These are phyloP conservation scores for Luidia sarsii DNA, from an alignment of 53 echinoderm and acorn worm species.

Conservation along the genomic window DNA sequence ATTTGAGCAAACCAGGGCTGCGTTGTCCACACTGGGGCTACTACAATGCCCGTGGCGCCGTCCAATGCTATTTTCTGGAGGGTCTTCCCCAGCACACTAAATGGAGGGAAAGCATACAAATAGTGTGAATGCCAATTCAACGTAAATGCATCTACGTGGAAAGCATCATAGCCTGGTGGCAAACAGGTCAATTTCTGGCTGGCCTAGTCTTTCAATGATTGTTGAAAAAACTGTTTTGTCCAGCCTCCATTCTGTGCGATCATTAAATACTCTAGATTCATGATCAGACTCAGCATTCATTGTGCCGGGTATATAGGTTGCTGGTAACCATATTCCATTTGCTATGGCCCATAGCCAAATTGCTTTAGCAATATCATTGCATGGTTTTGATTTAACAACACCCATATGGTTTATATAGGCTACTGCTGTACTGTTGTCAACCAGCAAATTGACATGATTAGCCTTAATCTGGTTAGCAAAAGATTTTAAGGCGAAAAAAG, in stretches of 20 bases:
- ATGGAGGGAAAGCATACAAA: conserved; percentile 47
- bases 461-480: no score
- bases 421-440: conserved; percentile 35
- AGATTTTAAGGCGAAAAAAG: conserved; percentile 3
- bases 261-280: conserved; percentile 46
- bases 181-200: conserved; percentile 40
- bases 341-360: conserved; percentile 13
- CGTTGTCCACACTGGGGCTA: conserved; percentile 39
- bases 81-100: conserved; percentile 15
- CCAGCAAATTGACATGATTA: conserved; percentile 47
- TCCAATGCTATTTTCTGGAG: conserved; percentile 7
- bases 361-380: conserved; percentile 1
- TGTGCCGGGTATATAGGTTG: conserved; percentile 7
- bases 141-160: conserved; percentile 24
- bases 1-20: conserved; percentile 55
- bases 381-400: conserved; percentile 32
- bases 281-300: conserved; percentile 30
- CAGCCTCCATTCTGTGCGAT: conserved; percentile 47
- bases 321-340: conserved; percentile 22
- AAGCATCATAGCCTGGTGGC: conserved; percentile 23
- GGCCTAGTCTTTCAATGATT: conserved; percentile 3
- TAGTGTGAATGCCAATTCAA: conserved; percentile 25
- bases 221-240: not conserved
- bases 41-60: not conserved
- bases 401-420: conserved; percentile 48